Evolutionary conservation across 2,113 vertebrate genomes (phyloP).

Genomic region (Indicator maculatus): DNA sequence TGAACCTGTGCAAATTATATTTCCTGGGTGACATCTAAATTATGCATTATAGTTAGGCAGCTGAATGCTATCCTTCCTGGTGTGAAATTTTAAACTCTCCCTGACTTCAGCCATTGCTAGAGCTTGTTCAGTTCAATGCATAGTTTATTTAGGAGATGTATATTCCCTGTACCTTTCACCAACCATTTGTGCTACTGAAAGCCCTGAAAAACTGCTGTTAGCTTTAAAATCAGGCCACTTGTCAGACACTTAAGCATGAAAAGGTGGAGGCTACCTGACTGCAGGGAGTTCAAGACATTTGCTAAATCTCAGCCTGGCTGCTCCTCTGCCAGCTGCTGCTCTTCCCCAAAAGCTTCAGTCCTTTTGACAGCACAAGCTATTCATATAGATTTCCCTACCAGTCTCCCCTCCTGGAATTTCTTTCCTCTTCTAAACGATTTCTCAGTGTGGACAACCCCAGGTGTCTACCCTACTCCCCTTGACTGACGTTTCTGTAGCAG

Average conservation of each 20-base stretch:
- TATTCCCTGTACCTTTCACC: neutral
- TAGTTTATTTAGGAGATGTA: neutral
- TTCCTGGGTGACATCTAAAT: neutral
- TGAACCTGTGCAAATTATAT: rapidly evolving
- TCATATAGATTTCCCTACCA: neutral
- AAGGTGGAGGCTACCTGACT: neutral
- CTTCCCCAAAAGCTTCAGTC: neutral
- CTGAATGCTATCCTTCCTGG: neutral
- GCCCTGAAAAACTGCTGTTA: neutral
- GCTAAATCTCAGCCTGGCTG: neutral
- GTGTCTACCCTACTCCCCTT: neutral
- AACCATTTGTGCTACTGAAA: neutral
- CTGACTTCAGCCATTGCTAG: neutral
- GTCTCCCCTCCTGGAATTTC: neutral
- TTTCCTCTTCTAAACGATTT: neutral
- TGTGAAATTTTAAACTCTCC: neutral
- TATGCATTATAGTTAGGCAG: neutral
- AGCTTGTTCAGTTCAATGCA: neutral
- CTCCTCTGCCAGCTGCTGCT: neutral
- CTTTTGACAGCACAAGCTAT: neutral
- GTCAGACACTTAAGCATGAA: neutral
- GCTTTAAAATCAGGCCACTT: neutral
- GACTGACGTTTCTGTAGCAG: slow-evolving; percentile 28
- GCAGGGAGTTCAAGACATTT: neutral
- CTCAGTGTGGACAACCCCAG: neutral